Percentiles rank a stretch among this genome's conserved stretches.
These are phyloP conservation scores for Numida meleagris DNA, from an alignment of 2,113 vertebrate species.

Conservation along the genomic window DNA sequence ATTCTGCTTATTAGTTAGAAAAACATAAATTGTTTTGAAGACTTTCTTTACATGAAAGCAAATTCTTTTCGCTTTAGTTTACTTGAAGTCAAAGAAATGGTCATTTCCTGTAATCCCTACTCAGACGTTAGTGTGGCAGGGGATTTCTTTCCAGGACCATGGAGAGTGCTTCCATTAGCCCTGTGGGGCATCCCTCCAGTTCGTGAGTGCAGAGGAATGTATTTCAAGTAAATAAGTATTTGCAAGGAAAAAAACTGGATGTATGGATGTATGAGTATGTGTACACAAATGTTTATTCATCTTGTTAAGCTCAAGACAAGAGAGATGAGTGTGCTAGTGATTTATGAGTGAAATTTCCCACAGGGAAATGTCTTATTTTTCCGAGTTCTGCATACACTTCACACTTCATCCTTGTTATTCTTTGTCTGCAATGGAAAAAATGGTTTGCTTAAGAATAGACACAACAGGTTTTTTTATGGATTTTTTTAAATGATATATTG, in stretches of 20 bases:
- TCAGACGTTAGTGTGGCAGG: fast-evolving
- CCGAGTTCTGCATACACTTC: not conserved
- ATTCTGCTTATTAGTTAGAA: not conserved
- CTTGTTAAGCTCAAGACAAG: not conserved
- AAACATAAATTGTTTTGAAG: not conserved
- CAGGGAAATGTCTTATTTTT: not conserved
- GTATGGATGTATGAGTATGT: no score
- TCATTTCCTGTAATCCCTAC: fast-evolving
- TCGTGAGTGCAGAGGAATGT: fast-evolving
- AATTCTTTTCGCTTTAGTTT: fast-evolving
- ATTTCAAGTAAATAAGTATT: fast-evolving
- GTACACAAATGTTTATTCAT: fast-evolving
- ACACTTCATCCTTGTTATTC: not conserved
- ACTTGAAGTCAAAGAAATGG: fast-evolving
- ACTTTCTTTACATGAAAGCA: not conserved
- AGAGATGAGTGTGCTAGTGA: not conserved
- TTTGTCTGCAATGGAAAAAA: not conserved
- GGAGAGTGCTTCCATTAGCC: not conserved
- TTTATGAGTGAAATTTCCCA: not conserved
- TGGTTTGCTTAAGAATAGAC: not conserved
- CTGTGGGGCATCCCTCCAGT: fast-evolving
- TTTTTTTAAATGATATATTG: not conserved
- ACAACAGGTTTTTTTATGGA: not conserved
- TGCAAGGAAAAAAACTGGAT: fast-evolving
- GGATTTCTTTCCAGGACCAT: not conserved